Conservation (phyloP, 2,797 vertebrate genomes). For the Varecia variegata region DNA sequence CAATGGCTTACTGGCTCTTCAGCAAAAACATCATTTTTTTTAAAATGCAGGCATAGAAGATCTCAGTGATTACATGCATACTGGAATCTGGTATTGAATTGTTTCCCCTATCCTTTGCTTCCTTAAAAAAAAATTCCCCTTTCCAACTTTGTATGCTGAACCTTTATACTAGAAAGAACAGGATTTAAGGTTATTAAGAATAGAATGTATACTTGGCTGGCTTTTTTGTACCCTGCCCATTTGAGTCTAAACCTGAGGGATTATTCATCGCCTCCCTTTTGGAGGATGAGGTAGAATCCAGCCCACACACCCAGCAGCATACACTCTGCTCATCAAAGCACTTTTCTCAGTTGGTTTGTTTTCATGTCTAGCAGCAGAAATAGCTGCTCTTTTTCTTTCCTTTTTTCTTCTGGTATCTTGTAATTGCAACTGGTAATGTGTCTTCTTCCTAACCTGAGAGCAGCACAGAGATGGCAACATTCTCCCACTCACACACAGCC, state of each 20-base stretch:
- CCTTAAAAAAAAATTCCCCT: conserved; percentile 26
- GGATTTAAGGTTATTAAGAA: neutral
- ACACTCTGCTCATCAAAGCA: neutral
- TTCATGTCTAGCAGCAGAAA: conserved; percentile 14
- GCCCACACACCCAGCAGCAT: neutral
- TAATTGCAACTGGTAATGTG: conserved; percentile 19
- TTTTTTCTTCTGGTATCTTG: conserved; percentile 29
- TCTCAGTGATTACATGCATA: conserved; percentile 37
- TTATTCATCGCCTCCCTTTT: neutral
- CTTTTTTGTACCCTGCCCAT: fast-evolving
- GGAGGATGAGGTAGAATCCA: neutral
- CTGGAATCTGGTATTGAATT: conserved; percentile 44
- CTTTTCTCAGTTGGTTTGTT: conserved; percentile 70
- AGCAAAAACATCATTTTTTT: conserved; percentile 69
- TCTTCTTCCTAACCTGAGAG: conserved; percentile 52
- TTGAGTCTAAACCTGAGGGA: conserved; percentile 16
- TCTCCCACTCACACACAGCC: neutral
- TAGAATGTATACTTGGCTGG: neutral
- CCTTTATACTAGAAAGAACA: conserved; percentile 25
- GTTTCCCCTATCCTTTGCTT: conserved; percentile 5
- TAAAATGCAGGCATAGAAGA: conserved; percentile 54
- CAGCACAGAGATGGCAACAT: neutral
- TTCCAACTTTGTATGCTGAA: conserved; percentile 41
- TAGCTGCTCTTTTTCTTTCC: conserved; percentile 62
- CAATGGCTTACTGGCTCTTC: conserved; percentile 57